Evolutionary conservation across 2,888 invertebrate species (phyloP), one percentile per base, ranked within the genome.

Genomic region (Aricia artaxerxes): DNA sequence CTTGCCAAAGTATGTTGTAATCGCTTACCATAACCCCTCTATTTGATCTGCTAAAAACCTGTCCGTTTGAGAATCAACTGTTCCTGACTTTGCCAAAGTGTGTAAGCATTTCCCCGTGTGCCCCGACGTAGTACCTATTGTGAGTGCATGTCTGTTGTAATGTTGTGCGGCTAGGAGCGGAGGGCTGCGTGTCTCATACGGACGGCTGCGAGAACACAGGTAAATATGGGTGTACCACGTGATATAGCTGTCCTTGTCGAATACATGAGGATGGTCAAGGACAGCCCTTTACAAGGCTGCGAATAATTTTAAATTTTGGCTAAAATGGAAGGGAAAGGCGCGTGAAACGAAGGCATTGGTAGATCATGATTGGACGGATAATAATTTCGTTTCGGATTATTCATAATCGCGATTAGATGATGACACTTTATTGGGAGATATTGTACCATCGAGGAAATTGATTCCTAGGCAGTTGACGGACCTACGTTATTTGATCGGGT

Each of bases 161-260:
- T 96, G 94, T 96, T 93, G 89, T 94, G 94, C 94, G 89, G 94
- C 95, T 95, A 97, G 97, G 97, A 95, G 96, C 97, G 95, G 97
- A 97, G 95, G 98, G 98, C 95, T 98, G 98, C 96, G 97, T 97
- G 92, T 98, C 98, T 91, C 98, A 98, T 95, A 97, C 97, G 93
- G 98, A 98, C 94, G 97, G 98, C 95, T 98, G 98, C 96, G 98
- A 98, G 95, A 97, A 97, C 95, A 97, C 97, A 95, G 97, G 97
- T 98, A 97, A 97, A 73, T 40, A 57, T 38, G n/a, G 76, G 35
- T 40, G n/a, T 73, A 40, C 44, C 73, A 44, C 31, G 49, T 35
- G 73, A 7, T 13, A 49, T 7, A n/a, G 44, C 16, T n/a, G 61
- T 61, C 9, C 31, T 24, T 64, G 31, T 31, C 64, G 4, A 0